Base-by-base conservation (phyloP, 1,140 invertebrate species). In the Drosophila sulfurigaster region DNA sequence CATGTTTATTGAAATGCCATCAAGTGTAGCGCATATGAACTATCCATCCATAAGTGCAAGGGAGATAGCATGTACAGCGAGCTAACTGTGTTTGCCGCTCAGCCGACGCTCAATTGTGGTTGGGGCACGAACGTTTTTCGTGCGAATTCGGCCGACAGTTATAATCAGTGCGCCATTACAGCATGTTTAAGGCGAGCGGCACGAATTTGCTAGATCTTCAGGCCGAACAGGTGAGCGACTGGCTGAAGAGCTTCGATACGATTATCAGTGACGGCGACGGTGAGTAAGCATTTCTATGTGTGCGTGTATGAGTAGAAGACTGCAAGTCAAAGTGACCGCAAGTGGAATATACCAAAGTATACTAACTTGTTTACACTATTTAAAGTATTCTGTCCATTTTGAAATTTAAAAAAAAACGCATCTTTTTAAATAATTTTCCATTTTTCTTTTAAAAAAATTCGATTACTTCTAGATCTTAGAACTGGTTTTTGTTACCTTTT, bases 221-320 rank as follows among this genome's bases (percentile, higher is more conserved):
- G 13, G 76, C 93, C 68, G 92, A 94, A 13, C 94, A 95, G 79
- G 83, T 96, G 25, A 92, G 93, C 63, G 92, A 94, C 48, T 96
- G 97, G 93, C 88, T 97, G 6, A 93, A 95, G 87, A 95, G 95
- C 15, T 96, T 97, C 82, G 96, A 97, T 83, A 96, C 95, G 25
- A 94, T 97, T 64, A 91, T 98, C 70, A 95, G 95, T 46, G 96
- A 97, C 86, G 97, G 97, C 92, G 97, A 98, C 94, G 97, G 97
- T 96, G 93, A 94, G 93, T 93, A 28, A 43, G 3, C 51, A 3
- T 20, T 7, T 32, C 5, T 5, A 28, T 48, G 32, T 45, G 16
- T 62, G n/a, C 35, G 43, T 59, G 16, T 6, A 30, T 48, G 11
- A 52, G 45, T 60, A 35, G 20, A 13, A 65, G 45, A 57, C 38